Conservation (phyloP, 2,797 vertebrate species). For the Acanthis flammea region DNA sequence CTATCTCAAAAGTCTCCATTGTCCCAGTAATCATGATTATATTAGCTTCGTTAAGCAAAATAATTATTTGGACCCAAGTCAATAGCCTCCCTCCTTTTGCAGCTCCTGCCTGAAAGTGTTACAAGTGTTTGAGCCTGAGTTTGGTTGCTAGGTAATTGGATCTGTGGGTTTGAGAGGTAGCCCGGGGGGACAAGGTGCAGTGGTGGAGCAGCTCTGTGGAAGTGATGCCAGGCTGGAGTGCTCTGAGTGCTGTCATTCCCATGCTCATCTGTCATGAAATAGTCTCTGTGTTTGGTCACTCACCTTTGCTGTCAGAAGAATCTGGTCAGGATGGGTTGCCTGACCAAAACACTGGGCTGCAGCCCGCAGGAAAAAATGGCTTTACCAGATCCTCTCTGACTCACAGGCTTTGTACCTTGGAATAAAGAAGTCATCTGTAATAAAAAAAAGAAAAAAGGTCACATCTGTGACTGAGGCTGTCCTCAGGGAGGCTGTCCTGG, state of each 20-base stretch:
- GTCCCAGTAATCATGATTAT: neutral
- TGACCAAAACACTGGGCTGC: neutral
- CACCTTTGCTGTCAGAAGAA: neutral
- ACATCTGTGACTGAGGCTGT: no score
- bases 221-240: neutral
- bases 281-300: neutral
- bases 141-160: neutral
- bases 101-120: neutral
- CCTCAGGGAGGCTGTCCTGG: neutral
- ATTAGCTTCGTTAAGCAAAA: neutral
- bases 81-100: neutral
- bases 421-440: neutral
- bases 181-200: neutral
- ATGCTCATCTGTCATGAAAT: neutral
- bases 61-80: neutral
- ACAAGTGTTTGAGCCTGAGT: neutral
- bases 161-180: neutral
- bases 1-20: neutral
- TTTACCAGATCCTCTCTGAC: neutral
- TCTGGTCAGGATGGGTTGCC: neutral
- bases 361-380: neutral
- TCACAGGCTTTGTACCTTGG: neutral
- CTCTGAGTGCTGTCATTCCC: neutral
- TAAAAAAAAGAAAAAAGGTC: no score
- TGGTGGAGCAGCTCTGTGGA: neutral